These are phyloP conservation scores for Choloepus hoffmanni DNA, from an alignment of 2,113 vertebrate genomes.

Conservation along the genomic window DNA sequence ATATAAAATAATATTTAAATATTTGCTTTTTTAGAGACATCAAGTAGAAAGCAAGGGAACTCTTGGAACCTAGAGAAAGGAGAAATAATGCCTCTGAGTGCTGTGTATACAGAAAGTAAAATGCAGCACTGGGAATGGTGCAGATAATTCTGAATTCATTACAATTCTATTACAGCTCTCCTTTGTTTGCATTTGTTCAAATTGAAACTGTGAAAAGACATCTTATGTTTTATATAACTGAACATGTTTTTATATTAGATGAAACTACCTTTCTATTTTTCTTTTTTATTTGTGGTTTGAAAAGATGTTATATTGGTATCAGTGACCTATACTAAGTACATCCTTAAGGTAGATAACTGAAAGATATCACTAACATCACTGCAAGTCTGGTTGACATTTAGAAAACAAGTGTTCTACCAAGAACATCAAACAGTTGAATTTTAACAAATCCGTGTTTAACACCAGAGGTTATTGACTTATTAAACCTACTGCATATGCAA, in stretches of 20 bases:
- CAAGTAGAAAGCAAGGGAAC: neutral
- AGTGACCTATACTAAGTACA: neutral
- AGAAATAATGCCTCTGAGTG: neutral
- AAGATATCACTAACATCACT: neutral
- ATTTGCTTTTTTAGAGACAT: neutral
- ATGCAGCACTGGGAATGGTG: neutral
- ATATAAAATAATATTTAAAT: neutral
- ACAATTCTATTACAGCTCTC: neutral
- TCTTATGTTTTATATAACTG: neutral
- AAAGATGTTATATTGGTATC: neutral
- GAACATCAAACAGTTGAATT: neutral
- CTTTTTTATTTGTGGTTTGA: neutral
- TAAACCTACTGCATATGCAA: neutral
- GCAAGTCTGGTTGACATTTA: neutral
- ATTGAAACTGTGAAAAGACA: constrained; percentile 16
- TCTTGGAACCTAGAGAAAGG: neutral
- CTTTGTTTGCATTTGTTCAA: neutral
- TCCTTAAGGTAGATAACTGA: neutral
- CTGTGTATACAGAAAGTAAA: neutral
- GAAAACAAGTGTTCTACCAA: neutral
- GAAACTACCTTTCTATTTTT: neutral
- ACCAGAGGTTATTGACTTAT: neutral
- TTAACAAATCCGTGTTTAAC: neutral
- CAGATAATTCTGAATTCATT: neutral
- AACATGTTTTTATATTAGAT: neutral